Evolutionary conservation across 1,140 invertebrate species (phyloP).

Genomic region (Polypedilum pembai): DNA sequence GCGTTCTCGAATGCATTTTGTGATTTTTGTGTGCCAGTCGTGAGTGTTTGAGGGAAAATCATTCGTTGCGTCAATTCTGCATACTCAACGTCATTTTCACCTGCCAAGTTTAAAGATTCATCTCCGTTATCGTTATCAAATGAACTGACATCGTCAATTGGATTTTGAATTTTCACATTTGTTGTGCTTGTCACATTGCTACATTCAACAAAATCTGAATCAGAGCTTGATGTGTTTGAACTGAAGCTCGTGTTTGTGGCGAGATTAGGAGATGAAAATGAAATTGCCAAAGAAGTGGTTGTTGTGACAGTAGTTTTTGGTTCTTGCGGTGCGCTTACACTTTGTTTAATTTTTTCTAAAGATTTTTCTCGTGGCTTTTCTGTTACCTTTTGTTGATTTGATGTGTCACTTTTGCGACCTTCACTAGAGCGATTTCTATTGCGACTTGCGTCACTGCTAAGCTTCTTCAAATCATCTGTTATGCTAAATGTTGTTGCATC

Average conservation of each 20-base stretch:
- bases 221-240: slow-evolving; percentile 13
- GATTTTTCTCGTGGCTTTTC: background rate
- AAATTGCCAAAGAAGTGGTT: slow-evolving; percentile 25
- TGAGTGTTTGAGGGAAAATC: slow-evolving; percentile 31
- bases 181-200: slow-evolving; percentile 24
- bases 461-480: slow-evolving; percentile 7
- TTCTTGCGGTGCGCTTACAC: background rate
- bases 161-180: slow-evolving; percentile 33
- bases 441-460: slow-evolving; percentile 11
- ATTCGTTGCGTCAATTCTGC: slow-evolving; percentile 51
- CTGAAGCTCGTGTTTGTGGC: background rate
- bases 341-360: slow-evolving; percentile 13
- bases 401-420: background rate
- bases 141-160: slow-evolving; percentile 48
- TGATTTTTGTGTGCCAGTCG: slow-evolving; percentile 30
- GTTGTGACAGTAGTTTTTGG: slow-evolving; percentile 15
- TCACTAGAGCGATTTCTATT: background rate
- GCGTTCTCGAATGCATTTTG: slow-evolving; percentile 2
- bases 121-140: slow-evolving; percentile 76
- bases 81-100: slow-evolving; percentile 66
- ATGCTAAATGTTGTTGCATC: background rate
- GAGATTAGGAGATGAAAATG: slow-evolving; percentile 31
- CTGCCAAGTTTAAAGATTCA: slow-evolving; percentile 45
- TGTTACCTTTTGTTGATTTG: background rate
- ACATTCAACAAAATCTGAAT: slow-evolving; percentile 25